Evolutionary conservation across 2,113 vertebrate species (phyloP), one percentile per base, ranked within the genome.

Genomic region (Pterophyllum scalare): DNA sequence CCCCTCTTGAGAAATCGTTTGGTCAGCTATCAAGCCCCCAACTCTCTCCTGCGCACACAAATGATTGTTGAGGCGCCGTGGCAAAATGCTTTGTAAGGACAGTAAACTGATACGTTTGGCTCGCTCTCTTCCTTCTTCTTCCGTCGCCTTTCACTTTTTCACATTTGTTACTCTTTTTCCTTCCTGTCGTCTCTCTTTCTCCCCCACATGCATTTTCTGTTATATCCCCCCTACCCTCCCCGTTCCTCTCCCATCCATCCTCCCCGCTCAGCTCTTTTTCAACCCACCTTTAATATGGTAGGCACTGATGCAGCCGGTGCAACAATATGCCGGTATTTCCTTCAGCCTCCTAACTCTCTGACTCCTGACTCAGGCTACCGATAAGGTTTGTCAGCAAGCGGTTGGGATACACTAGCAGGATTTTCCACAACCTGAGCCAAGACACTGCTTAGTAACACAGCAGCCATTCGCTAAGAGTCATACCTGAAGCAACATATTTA

Each of bases 291-390:
- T 80, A 81, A 22, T 89, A 80, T 90, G 88, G 79, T 19, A 54
- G 40, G 65, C 54, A 33, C 81, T 87, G 90, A 91, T 92, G 87
- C 80, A 87, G 90, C 58, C 75, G 15, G 10, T 3, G 17, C 75
- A 79, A 91, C 81, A 92, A 88, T 86, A 56, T 65, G 59, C 81
- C 2, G 24, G 35, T 85, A 70, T 85, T 85, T 82, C 62, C 80
- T 74, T 76, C 80, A 57, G 46, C 85, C 85, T 38, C 59, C 84
- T 90, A 89, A 94, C 91, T 91, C 91, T 84, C 75, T 22, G 3
- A 70, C 85, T 90, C 91, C 91, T 93, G 88, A 94, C 85, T 94
- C 92, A 89, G 90, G 65, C 82, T 57, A 0, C 84, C 57, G 80
- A 91, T 89, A 87, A 93, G 86, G 85, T 77, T 7, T 84, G 90